Base-by-base conservation (phyloP, 2,888 invertebrate species). In the Acrocyrtus sp. region DNA sequence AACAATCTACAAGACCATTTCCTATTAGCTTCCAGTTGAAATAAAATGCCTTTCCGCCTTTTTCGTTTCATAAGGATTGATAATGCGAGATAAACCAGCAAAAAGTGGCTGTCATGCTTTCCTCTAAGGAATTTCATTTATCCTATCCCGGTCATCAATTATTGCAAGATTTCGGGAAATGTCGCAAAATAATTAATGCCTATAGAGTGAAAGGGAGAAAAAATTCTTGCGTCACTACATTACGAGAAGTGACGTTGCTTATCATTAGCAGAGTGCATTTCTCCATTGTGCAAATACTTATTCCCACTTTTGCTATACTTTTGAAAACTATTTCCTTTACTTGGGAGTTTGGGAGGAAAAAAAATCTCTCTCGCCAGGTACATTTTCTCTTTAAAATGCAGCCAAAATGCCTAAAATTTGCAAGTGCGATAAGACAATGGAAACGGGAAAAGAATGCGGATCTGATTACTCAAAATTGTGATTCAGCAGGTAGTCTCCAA, bases 51-150 rank as follows among this genome's bases (percentile, higher is more conserved):
- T 8, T 5, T 34, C 12, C 34, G 34, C 6, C 12, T 34, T 8
- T n/a, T n/a, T n/a, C n/a, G n/a, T n/a, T n/a, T n/a, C n/a, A n/a
- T n/a, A n/a, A n/a, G n/a, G n/a, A n/a, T n/a, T n/a, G n/a, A n/a
- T n/a, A n/a, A n/a, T n/a, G n/a, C n/a, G n/a, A n/a, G n/a, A n/a
- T n/a, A n/a, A n/a, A n/a, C n/a, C n/a, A n/a, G n/a, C n/a, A n/a
- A n/a, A 65, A 54, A 53, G 27, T 54, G 45, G 48, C 34, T 15
- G 45, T 56, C 65, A 56, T n/a, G n/a, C 65, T 65, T 56, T 41
- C 43, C 10, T 34, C 5, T 12, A 8, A 8, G 34, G 12, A 34
- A 34, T n/a, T n/a, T n/a, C n/a, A n/a, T n/a, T n/a, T n/a, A n/a
- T n/a, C n/a, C 12, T 24, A 17, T n/a, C n/a, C 58, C 58, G 10